Evolutionary conservation across 1,140 invertebrate genomes (phyloP).

Genomic region (Anadara kagoshimensis): DNA sequence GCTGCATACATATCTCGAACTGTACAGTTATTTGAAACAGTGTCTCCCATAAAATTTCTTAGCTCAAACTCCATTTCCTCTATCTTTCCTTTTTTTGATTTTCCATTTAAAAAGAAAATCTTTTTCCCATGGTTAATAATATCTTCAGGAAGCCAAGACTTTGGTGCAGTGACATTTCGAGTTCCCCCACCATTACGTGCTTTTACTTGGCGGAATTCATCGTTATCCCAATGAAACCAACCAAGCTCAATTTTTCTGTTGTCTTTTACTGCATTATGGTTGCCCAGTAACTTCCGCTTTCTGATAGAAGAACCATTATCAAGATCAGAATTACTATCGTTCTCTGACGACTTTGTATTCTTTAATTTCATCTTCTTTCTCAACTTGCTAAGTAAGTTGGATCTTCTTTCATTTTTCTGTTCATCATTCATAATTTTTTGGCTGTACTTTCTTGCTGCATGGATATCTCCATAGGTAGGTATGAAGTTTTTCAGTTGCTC

Average conservation of each 20-base stretch:
- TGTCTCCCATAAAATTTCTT: constrained; percentile 11
- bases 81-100: constrained; percentile 1
- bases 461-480: constrained; percentile 1
- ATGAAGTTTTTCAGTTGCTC: constrained; percentile 2
- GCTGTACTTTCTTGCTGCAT: neutral
- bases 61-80: constrained; percentile 4
- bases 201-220: constrained; percentile 8
- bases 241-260: constrained; percentile 16
- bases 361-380: neutral
- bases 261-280: constrained; percentile 1
- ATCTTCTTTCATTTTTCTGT: constrained; percentile 9
- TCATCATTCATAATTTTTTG: neutral
- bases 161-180: neutral
- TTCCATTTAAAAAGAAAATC: constrained; percentile 7
- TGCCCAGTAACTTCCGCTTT: constrained; percentile 1
- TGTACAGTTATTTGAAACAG: neutral
- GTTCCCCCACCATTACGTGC: neutral
- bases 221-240: constrained; percentile 11
- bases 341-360: constrained; percentile 4
- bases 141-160: neutral
- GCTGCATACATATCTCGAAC: constrained; percentile 8
- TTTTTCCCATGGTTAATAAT: constrained; percentile 12
- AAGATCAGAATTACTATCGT: neutral
- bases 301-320: neutral
- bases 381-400: neutral